These are phyloP conservation scores for Plemyria rubiginata DNA, from an alignment of 2,888 invertebrate species.

Conservation along the genomic window DNA sequence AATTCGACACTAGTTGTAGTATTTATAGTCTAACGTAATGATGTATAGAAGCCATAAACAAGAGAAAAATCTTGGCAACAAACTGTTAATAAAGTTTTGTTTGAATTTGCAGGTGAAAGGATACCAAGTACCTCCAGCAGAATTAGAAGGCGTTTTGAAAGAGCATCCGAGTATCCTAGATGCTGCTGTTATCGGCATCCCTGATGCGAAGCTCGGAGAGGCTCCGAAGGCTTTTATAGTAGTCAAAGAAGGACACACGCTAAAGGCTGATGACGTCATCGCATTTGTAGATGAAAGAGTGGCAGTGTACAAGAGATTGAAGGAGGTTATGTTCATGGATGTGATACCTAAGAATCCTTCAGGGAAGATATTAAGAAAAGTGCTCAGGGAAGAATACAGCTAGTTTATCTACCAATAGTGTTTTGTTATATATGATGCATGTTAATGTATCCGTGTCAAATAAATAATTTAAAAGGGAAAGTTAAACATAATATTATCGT, in stretches of 20 bases:
- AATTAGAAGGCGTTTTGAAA: slow-evolving; percentile 90
- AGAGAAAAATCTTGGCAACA: too few species aligned
- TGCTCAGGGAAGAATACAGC: slow-evolving; percentile 72
- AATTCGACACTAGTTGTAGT: too few species aligned
- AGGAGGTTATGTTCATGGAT: slow-evolving; percentile 86
- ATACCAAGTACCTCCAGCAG: slow-evolving; percentile 94
- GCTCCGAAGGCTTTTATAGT: slow-evolving; percentile 90
- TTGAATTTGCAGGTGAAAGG: slow-evolving; percentile 79
- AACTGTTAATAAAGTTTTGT: slow-evolving; percentile 9
- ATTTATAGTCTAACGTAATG: too few species aligned
- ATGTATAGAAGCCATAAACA: too few species aligned
- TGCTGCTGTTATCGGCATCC: slow-evolving; percentile 92
- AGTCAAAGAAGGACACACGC: slow-evolving; percentile 69
- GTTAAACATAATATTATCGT: too few species aligned
- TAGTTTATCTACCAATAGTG: slow-evolving; percentile 16
- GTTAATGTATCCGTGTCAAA: too few species aligned
- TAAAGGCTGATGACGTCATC: slow-evolving; percentile 83
- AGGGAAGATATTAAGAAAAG: slow-evolving; percentile 89
- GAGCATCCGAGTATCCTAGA: slow-evolving; percentile 90
- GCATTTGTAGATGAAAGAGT: slow-evolving; percentile 87
- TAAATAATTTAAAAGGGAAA: background rate
- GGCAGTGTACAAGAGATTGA: slow-evolving; percentile 89
- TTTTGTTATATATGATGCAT: background rate
- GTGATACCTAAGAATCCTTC: slow-evolving; percentile 89
- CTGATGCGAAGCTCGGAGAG: slow-evolving; percentile 88